phyloP scores from a whole-genome alignment of 2,113 vertebrate genomes.

The Melanerpes formicivorus region DNA sequence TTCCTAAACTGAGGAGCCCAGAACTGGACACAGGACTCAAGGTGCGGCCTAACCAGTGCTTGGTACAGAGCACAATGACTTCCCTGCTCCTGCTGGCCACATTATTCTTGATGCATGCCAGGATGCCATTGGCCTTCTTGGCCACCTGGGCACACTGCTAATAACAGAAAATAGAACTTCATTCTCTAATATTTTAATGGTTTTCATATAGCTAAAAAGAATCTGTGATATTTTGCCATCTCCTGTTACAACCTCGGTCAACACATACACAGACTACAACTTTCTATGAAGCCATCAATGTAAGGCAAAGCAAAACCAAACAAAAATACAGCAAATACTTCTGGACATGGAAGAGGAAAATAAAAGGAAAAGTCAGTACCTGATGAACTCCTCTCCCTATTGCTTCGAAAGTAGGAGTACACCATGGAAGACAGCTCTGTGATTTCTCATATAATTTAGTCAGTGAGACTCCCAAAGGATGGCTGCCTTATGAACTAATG shows the following conservation, averaged over 20 bases:
- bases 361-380: not conserved
- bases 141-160: too few species aligned
- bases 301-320: not conserved
- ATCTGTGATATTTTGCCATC: not conserved
- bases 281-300: not conserved
- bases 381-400: not conserved
- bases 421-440: not conserved
- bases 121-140: too few species aligned
- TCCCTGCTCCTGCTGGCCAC: too few species aligned
- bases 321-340: not conserved
- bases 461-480: not conserved
- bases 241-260: not conserved
- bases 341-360: not conserved
- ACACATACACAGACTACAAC: not conserved
- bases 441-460: conserved; percentile 14
- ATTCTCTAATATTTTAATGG: not conserved
- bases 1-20: too few species aligned
- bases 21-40: too few species aligned
- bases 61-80: too few species aligned
- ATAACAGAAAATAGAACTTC: not conserved
- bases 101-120: too few species aligned
- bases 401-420: not conserved
- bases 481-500: not conserved
- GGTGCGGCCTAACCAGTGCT: too few species aligned
- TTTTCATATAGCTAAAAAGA: not conserved